phyloP scores from a whole-genome alignment of 2,797 vertebrate genomes.

The Somateria mollissima region DNA sequence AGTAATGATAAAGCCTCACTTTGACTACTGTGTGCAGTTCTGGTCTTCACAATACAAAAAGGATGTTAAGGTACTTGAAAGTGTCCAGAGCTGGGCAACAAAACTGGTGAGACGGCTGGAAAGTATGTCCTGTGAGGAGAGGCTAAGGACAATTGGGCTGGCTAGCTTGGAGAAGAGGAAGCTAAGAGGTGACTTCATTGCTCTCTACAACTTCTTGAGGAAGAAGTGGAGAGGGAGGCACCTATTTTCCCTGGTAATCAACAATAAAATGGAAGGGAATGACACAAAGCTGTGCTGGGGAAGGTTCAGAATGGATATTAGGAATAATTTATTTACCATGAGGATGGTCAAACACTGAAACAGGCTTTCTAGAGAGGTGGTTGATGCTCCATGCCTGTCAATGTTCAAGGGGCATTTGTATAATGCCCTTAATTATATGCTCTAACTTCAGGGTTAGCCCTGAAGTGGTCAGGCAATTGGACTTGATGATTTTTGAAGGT shows the following conservation, averaged over 20 bases:
- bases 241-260: neutral
- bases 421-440: neutral
- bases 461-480: neutral
- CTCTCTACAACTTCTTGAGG: neutral
- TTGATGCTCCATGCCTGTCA: neutral
- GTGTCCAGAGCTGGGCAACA: neutral
- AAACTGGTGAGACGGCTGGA: neutral
- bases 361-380: too few species aligned
- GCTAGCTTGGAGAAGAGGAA: neutral
- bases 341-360: neutral
- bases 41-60: neutral
- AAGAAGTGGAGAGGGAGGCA: neutral
- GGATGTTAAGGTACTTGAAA: neutral
- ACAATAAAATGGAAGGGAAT: neutral
- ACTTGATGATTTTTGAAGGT: neutral
- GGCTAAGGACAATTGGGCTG: neutral
- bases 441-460: neutral
- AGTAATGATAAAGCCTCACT: neutral
- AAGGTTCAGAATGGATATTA: neutral
- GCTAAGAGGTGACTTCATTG: neutral
- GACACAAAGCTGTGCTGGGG: neutral
- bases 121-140: neutral
- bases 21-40: neutral
- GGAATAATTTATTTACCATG: neutral
- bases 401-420: neutral